Evolutionary conservation across 2,888 invertebrate species (phyloP).

Genomic region (Mimachlamys varia): DNA sequence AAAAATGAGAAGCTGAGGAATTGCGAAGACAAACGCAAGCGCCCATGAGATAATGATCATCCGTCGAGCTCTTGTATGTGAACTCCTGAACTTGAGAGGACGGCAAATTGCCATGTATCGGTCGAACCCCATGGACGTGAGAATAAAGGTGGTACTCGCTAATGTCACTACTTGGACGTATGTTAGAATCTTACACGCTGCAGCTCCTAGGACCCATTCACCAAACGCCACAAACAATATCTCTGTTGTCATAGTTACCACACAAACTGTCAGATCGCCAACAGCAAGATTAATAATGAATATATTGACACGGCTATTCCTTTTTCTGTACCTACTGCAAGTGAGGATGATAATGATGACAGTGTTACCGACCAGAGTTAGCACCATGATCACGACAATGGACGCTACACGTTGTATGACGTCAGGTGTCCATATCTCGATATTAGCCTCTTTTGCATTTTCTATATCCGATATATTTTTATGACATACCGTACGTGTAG

Average conservation of each 20-base stretch:
- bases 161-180: slow-evolving; percentile 81
- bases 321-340: slow-evolving; percentile 77
- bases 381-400: slow-evolving; percentile 79
- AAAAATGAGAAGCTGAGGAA: slow-evolving; percentile 81
- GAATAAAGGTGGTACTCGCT: slow-evolving; percentile 81
- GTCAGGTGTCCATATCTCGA: slow-evolving; percentile 79
- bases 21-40: slow-evolving; percentile 79
- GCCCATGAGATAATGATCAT: slow-evolving; percentile 80
- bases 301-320: slow-evolving; percentile 81
- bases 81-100: slow-evolving; percentile 78
- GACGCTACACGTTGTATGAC: slow-evolving; percentile 81
- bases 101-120: slow-evolving; percentile 81
- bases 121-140: slow-evolving; percentile 82
- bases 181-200: slow-evolving; percentile 80
- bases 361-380: slow-evolving; percentile 80
- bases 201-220: slow-evolving; percentile 81
- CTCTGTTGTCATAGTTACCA: slow-evolving; percentile 82
- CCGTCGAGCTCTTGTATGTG: slow-evolving; percentile 76
- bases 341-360: slow-evolving; percentile 80
- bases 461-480: slow-evolving; percentile 2
- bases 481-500: not conserved
- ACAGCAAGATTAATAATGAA: slow-evolving; percentile 82
- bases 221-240: slow-evolving; percentile 81
- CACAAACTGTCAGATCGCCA: slow-evolving; percentile 81
- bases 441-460: slow-evolving; percentile 25